Evolutionary conservation across 1,140 invertebrate genomes (phyloP), one percentile per base, ranked within the genome.

Genomic region (Zeugodacus cucurbitae): DNA sequence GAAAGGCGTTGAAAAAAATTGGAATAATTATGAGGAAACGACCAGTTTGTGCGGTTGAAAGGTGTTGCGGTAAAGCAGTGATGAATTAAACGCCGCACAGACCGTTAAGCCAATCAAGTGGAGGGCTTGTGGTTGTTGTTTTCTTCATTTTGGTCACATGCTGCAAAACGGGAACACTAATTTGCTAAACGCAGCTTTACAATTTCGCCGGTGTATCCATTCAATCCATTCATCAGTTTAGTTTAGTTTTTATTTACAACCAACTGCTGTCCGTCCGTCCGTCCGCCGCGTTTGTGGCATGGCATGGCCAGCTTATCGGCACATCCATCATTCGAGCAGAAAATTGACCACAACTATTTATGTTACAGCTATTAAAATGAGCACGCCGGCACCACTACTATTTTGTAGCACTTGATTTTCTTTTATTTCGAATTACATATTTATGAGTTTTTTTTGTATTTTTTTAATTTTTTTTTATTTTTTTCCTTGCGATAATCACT

Each of bases 321-420:
- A 82, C 74, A 82, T 82, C 74, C 41, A 82, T 82, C 74, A 82
- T 41, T 74, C 86, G 86, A 87, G 86, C 86, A 87, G 86, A 87
- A 87, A 87, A 87, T 87, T 87, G 86, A 54, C 86, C 86, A 59
- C 86, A 87, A 87, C 37, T 87, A 87, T 87, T 82, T 82, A 82
- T 82, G 74, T 29, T 82, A 48, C 22, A 48, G 74, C 37, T 48
- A 82, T 82, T 82, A 82, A 82, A 82, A 82, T 82, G 37, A 82
- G 74, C 41, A 10, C 74, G 74, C 74, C 41, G 20, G 32, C 64
- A 32, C n/a, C n/a, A n/a, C n/a, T n/a, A n/a, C n/a, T n/a, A n/a
- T 62, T 54, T 54, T 54, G 48, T 62, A 62, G 20, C 70, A 74
- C 41, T 48, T 82, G 74, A 48, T 82, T 82, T 82, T 82, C 74